Base-by-base conservation (phyloP, 2,797 vertebrate species). In the Leptodactylus fallax region DNA sequence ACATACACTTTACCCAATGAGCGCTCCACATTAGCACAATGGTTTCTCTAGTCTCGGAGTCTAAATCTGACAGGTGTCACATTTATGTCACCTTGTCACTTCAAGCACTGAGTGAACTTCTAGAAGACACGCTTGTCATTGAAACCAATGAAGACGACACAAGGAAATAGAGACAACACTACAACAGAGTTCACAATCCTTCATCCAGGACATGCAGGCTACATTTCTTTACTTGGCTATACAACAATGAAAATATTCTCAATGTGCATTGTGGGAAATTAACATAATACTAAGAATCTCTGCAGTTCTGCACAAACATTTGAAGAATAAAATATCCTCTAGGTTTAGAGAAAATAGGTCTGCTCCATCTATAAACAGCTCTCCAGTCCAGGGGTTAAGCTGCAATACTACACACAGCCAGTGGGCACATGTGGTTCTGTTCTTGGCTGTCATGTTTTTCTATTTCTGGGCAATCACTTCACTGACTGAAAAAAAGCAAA, bases 71-170 rank as follows among this genome's bases (percentile, higher is more conserved):
- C 74, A 23, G 49, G 11, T 77, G 74, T 53, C 74, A 53, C 5
- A 77, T 77, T n/a, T 77, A 53, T 23, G 72, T 51, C 74, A 23
- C 21, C 49, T 74, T 21, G 36, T 74, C 71, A n/a, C 45, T 45
- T n/a, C 11, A n/a, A 77, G 74, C 74, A 77, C 11, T 14, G 36
- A 74, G 19, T 51, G 74, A 77, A 77, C 74, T 77, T 77, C 47
- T 51, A 12, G 19, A 1, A 53, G 72, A 51, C 47, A 51, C 3
- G 12, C 47, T n/a, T 23, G 74, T 77, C 74, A 77, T 53, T 77
- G 74, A 77, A 53, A 51, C 72, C 47, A 53, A 77, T 74, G 49
- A 77, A 77, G 72, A 51, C 21, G 11, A 76, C 19, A 76, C 21
- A 13, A 51, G n/a, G 9, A 16, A 74, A 7, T 1, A 51, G 49